Base-by-base conservation (phyloP, 2,113 vertebrate species). In the Tenebrosternarchus preto region DNA sequence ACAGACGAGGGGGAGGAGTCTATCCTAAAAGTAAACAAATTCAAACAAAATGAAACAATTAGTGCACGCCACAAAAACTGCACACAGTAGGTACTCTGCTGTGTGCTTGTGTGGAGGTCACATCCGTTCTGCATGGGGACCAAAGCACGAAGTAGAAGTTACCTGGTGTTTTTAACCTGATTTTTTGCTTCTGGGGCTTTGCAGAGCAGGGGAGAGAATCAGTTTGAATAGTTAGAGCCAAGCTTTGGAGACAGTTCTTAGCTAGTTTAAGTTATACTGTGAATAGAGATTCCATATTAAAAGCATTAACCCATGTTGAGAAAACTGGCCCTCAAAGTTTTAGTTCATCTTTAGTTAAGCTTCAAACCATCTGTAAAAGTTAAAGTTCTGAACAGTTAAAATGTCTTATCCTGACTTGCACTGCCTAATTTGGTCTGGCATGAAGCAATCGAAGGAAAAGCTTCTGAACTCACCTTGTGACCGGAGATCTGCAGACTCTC, bases 401-500 rank as follows among this genome's bases (percentile, higher is more conserved):
- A 50, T 50, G 43, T 11, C 9, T 50, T 50, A 31, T 72, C 19
- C 3, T 25, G 43, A n/a, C n/a, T 31, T 33, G 20, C 43, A 56
- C 12, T 36, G 50, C 15, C 12, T 46, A 25, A 36, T 67, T 77
- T 24, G 27, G 29, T 24, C 2, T 77, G 43, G 36, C 31, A 24
- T 55, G 27, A 77, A 39, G 5, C 7, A 57, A 57, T 59, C 19
- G 7, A 16, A 7, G 1, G 3, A 39, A 0, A 43, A 43, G 1
- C 19, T 39, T 16, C 29, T 7, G 24, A n/a, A 73, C 91, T 92
- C 84, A 93, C 96, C 96, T 96, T 97, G 96, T 93, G 96, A 98
- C 91, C 96, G 95, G 94, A 97, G 96, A 93, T 98, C 96, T 94
- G 95, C 95, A 90, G 95, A 96, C 93, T 98, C 96, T 94, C 96